Evolutionary conservation across 2,113 vertebrate genomes (phyloP), one percentile per base, ranked within the genome.

Genomic region (Anhinga anhinga): DNA sequence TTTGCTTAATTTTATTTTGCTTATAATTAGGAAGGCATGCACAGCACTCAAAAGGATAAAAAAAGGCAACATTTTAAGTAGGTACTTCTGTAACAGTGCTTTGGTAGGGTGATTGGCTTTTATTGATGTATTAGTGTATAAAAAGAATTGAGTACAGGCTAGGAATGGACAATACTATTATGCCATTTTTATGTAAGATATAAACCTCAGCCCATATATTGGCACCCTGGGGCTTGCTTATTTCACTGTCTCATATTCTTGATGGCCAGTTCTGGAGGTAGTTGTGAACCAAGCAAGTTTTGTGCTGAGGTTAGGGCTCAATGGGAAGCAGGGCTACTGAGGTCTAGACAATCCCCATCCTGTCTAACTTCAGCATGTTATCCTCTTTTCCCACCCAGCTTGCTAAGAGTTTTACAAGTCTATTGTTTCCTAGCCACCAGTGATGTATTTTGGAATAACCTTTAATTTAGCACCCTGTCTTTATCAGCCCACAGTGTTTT

Each of bases 401-500:
- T 71, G 84, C 86, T 66, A 82, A 15, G 97, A 81, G 49, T 62
- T 93, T 82, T 74, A 72, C 82, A 92, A 82, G 82, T 21, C 62
- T 95, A 79, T 95, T 84, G 49, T 83, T 90, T 94, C 66, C 67
- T 38, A 94, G 86, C 72, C 67, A 47, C 69, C 81, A 70, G 3
- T 45, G 27, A 55, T n/a, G 6, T 53, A 42, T 91, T 94, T 95
- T 93, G 66, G 83, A 92, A 91, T 84, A 96, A 94, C 94, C 89
- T 95, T 93, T 96, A 93, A 82, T 95, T 95, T 96, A 88, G 83
- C 88, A 89, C 36, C 49, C 86, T 96, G 52, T 91, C 88, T 93
- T 90, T 95, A 91, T 94, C 95, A 95, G 74, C 94, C 96, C 63
- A 65, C 70, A 40, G 49, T 72, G 88, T 83, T 92, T 95, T 90